These are phyloP conservation scores for Diaphora mendica DNA, from an alignment of 2,888 invertebrate genomes.

Conservation along the genomic window DNA sequence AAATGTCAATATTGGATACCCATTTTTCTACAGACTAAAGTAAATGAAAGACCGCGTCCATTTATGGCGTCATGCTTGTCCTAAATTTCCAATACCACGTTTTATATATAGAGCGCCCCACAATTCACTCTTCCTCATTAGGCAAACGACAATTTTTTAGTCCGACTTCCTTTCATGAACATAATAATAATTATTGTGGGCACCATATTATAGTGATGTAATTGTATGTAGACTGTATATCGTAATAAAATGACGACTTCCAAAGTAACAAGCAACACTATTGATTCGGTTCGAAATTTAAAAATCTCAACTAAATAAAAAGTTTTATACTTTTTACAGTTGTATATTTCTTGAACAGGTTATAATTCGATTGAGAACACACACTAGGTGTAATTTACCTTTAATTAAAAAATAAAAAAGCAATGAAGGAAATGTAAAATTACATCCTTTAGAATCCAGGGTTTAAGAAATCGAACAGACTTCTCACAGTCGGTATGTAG, in stretches of 20 bases:
- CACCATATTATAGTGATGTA: conserved; percentile 60
- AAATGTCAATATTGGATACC: background rate
- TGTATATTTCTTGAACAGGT: background rate
- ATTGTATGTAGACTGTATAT: conserved; percentile 42
- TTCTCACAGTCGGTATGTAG: conserved; percentile 22
- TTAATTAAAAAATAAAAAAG: conserved; percentile 22
- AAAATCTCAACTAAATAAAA: conserved; percentile 3
- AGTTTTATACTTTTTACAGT: background rate
- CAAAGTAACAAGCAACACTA: conserved; percentile 33
- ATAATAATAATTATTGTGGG: conserved; percentile 60
- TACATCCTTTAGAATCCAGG: conserved; percentile 22
- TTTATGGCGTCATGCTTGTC: conserved; percentile 43
- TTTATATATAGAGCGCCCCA: conserved; percentile 66
- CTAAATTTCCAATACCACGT: conserved; percentile 60
- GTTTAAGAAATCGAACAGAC: conserved; percentile 22
- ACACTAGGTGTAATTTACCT: conserved; percentile 19
- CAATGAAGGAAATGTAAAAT: conserved; percentile 27
- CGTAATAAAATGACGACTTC: conserved; percentile 13
- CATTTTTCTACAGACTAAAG: conserved; percentile 15
- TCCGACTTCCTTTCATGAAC: conserved; percentile 76
- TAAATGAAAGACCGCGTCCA: conserved; percentile 33
- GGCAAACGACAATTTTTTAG: conserved; percentile 71
- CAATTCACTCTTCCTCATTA: conserved; percentile 85
- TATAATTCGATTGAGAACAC: conserved; percentile 2
- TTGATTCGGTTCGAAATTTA: conserved; percentile 1